Evolutionary conservation across 2,797 vertebrate genomes (phyloP).

Genomic region (Acipenser transmontanus): DNA sequence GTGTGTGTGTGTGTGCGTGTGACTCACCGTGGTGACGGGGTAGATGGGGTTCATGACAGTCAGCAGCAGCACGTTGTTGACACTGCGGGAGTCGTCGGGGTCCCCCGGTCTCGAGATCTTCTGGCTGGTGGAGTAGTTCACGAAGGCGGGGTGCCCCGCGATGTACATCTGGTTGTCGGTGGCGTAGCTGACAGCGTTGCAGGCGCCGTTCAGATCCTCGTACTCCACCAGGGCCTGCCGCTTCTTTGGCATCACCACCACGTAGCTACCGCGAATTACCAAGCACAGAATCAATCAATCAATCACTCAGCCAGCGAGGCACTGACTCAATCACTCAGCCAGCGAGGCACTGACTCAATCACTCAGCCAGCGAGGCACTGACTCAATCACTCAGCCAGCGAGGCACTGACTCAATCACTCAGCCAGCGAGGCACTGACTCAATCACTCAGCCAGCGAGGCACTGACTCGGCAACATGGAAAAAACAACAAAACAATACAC

Average conservation of each 20-base stretch:
- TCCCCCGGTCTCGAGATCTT: slow-evolving; percentile 90
- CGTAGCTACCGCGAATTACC: slow-evolving; percentile 59
- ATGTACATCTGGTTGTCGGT: slow-evolving; percentile 92
- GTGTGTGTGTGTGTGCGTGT: no score
- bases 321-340: neutral
- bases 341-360: no score
- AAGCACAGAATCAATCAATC: neutral
- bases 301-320: neutral
- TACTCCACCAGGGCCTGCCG: slow-evolving; percentile 89
- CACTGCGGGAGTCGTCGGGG: slow-evolving; percentile 78
- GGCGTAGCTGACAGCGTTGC: slow-evolving; percentile 88
- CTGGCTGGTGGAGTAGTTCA: slow-evolving; percentile 95
- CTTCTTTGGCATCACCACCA: slow-evolving; percentile 97
- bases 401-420: no score
- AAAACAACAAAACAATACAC: no score
- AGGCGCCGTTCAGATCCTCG: slow-evolving; percentile 83
- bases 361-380: no score
- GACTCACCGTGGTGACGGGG: slow-evolving; percentile 65
- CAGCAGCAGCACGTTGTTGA: slow-evolving; percentile 89
- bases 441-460: no score
- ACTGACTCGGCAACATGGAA: no score
- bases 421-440: no score
- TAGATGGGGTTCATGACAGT: slow-evolving; percentile 91
- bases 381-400: no score
- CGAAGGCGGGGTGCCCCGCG: slow-evolving; percentile 84